Evolutionary conservation across 2,113 vertebrate species (phyloP).

Genomic region (Xyliphius kryptos): DNA sequence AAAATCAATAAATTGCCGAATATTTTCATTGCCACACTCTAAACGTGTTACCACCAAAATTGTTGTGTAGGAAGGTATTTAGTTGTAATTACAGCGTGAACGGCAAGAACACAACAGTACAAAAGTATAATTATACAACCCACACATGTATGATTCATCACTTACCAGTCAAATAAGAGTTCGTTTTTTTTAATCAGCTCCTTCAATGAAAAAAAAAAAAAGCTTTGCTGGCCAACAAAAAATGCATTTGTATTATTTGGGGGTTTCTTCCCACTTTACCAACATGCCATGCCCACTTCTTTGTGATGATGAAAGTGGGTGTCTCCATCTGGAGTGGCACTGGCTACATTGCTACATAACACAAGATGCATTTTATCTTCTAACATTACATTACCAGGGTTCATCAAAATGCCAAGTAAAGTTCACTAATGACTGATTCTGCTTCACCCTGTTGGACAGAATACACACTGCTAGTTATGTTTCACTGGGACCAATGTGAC

Average conservation of each 20-base stretch:
- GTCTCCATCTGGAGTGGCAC: slow-evolving; percentile 30
- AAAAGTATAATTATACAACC: slow-evolving; percentile 49
- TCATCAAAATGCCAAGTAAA: slow-evolving; percentile 1
- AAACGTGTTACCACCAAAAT: no score
- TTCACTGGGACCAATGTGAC: not conserved
- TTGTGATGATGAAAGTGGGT: slow-evolving; percentile 24
- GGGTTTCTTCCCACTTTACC: slow-evolving; percentile 4
- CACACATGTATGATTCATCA: slow-evolving; percentile 53
- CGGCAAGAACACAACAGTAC: slow-evolving; percentile 14
- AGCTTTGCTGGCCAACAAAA: slow-evolving; percentile 30
- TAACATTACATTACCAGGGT: not conserved
- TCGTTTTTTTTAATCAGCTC: slow-evolving; percentile 40
- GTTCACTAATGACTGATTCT: not conserved
- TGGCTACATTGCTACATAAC: slow-evolving; percentile 17
- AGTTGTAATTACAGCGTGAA: no score
- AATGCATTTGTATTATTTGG: slow-evolving; percentile 15
- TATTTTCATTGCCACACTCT: no score
- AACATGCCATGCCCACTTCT: slow-evolving; percentile 20
- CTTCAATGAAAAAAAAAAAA: slow-evolving; percentile 34
- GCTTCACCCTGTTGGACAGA: not conserved
- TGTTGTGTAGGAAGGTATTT: no score
- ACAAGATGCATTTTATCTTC: not conserved
- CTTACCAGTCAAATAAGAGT: slow-evolving; percentile 40
- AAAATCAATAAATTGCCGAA: no score
- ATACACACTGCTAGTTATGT: not conserved